phyloP scores from a whole-genome alignment of 2,113 vertebrate species.

The Rhinichthys klamathensis region DNA sequence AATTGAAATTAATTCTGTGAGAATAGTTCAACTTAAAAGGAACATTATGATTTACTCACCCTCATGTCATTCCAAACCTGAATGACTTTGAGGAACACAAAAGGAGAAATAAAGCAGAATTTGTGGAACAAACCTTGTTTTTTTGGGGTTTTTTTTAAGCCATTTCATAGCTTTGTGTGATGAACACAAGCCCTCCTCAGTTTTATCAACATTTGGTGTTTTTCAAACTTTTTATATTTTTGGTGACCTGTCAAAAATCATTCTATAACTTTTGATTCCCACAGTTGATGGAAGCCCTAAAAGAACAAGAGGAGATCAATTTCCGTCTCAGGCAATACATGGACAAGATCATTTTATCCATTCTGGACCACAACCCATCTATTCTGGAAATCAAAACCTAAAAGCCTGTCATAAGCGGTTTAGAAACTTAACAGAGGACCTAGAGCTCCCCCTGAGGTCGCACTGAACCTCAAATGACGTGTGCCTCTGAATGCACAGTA shows the following conservation, averaged over 20 bases:
- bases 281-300: conserved; percentile 96
- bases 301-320: conserved; percentile 98
- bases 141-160: not conserved
- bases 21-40: not conserved
- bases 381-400: conserved; percentile 97
- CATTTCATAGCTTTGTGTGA: not conserved
- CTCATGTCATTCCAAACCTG: too few relatives aligned
- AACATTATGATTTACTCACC: not conserved
- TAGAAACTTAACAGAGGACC: conserved; percentile 53
- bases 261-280: conserved; percentile 28
- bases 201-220: not conserved
- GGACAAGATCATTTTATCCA: conserved; percentile 98
- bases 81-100: not conserved
- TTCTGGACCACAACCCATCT: conserved; percentile 96
- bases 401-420: conserved; percentile 54
- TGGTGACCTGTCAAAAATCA: not conserved
- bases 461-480: conserved; percentile 14
- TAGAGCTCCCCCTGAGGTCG: conserved; percentile 61
- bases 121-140: not conserved
- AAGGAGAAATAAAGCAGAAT: not conserved
- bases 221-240: not conserved
- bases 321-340: conserved; percentile 93
- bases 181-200: not conserved
- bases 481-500: conserved; percentile 38
- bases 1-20: not conserved